Conservation (phyloP, 2,113 vertebrate genomes). For the Podarcis cretensis region DNA sequence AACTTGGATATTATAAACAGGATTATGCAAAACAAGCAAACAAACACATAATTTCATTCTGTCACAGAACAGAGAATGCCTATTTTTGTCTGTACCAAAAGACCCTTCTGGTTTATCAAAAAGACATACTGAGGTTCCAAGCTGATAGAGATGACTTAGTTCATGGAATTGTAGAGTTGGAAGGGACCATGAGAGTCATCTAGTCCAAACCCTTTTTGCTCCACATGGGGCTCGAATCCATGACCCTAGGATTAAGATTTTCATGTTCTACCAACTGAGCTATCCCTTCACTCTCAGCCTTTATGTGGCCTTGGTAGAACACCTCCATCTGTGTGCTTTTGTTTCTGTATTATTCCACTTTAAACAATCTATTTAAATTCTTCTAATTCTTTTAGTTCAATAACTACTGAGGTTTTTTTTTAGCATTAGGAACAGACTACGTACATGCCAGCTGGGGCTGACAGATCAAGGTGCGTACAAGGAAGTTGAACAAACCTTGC, state of each 20-base stretch:
- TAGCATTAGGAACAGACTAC: not conserved
- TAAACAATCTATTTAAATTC: not conserved
- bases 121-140: not conserved
- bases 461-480: conserved; percentile 47
- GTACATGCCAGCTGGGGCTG: not conserved
- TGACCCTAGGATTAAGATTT: no score
- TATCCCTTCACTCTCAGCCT: not conserved
- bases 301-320: no score
- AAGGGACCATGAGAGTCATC: no score
- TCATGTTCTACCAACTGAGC: no score
- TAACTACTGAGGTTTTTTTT: not conserved
- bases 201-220: no score
- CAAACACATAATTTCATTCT: not conserved
- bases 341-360: not conserved
- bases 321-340: not conserved
- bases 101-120: not conserved
- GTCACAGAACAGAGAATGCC: no score
- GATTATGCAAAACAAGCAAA: not conserved
- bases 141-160: not conserved
- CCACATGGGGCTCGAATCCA: no score
- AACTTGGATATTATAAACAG: no score
- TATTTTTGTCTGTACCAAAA: not conserved
- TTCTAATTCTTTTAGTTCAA: not conserved
- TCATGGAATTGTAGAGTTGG: no score
- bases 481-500: conserved; percentile 30